Evolutionary conservation across 1,140 invertebrate species (phyloP), one percentile per base, ranked within the genome.

Genomic region (Procambarus clarkii): DNA sequence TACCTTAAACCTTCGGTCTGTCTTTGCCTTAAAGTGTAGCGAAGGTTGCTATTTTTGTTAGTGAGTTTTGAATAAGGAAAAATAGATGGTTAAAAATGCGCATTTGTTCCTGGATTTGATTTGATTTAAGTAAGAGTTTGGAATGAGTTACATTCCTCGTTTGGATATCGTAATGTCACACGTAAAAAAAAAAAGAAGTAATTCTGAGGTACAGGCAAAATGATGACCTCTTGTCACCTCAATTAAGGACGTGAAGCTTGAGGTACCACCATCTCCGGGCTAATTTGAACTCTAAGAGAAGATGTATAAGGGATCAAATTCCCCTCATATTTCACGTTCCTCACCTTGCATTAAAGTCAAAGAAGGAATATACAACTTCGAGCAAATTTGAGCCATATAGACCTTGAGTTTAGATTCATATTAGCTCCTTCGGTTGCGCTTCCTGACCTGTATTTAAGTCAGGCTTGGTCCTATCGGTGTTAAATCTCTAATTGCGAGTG

Each of bases 401-500:
- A 24, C 4, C 13, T 0, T 4, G 69, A 74, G 7, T 24, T 24
- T 24, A 74, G 69, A 34, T 3, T 74, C 69, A 74, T 9, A 74
- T 74, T 74, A 34, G 9, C 3, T 34, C n/a, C 7, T 3, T 24
- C 24, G 13, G 48, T 44, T 3, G 13, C n/a, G 46, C 1, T 7
- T 15, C 18, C 18, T 21, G 54, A 80, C 78, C 78, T 46, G 46
- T 80, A 58, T 80, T 80, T 54, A 54, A 80, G 78, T 54, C 48
- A 50, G 48, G 54, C 9, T 80, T 80, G 78, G 78, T 50, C 54
- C 44, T 80, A 80, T 80, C 46, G 54, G 78, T 80, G 78, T 80
- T 50, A 80, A 80, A 80, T 80, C 78, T 80, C 15, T 80, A 80
- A 80, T 80, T 80, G 78, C 18, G 3, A 80, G 78, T 54, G 78